phyloP scores from a whole-genome alignment of 1,140 invertebrate genomes.

The Listronotus oregonensis region DNA sequence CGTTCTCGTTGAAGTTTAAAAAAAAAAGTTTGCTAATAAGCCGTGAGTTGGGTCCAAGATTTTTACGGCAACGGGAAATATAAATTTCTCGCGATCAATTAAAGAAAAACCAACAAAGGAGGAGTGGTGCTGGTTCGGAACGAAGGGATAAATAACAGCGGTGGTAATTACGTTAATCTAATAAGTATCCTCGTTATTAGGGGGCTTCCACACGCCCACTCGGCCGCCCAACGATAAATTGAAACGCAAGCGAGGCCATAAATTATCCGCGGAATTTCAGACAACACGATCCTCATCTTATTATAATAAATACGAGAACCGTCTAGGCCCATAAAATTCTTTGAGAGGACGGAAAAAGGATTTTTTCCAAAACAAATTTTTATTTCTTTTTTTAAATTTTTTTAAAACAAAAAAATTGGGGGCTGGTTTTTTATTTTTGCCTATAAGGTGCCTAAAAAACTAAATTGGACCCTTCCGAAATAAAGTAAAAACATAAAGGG shows the following conservation, averaged over 20 bases:
- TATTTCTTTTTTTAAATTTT: no score
- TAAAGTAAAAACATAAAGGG: no score
- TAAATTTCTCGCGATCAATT: neutral
- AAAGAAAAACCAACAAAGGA: constrained; percentile 19
- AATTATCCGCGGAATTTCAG: constrained; percentile 51
- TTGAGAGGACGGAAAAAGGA: constrained; percentile 9
- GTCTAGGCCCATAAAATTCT: constrained; percentile 42
- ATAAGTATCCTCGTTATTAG: constrained; percentile 49
- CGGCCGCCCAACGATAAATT: constrained; percentile 45
- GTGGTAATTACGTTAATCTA: constrained; percentile 48
- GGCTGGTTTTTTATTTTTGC: no score
- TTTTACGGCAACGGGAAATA: constrained; percentile 6
- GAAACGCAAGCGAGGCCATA: constrained; percentile 49
- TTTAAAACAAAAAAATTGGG: no score
- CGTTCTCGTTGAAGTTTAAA: no score
- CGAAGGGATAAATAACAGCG: constrained; percentile 20
- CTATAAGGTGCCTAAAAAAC: no score
- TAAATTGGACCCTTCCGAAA: no score
- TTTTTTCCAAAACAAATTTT: no score
- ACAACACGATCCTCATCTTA: constrained; percentile 47
- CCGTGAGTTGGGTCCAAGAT: neutral
- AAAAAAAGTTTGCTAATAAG: no score
- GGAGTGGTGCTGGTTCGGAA: constrained; percentile 6
- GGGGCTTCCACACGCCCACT: constrained; percentile 49
- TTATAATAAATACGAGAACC: constrained; percentile 48